phyloP scores from a whole-genome alignment of 2,888 invertebrate genomes.

The Pseudeuparius sepicola region DNA sequence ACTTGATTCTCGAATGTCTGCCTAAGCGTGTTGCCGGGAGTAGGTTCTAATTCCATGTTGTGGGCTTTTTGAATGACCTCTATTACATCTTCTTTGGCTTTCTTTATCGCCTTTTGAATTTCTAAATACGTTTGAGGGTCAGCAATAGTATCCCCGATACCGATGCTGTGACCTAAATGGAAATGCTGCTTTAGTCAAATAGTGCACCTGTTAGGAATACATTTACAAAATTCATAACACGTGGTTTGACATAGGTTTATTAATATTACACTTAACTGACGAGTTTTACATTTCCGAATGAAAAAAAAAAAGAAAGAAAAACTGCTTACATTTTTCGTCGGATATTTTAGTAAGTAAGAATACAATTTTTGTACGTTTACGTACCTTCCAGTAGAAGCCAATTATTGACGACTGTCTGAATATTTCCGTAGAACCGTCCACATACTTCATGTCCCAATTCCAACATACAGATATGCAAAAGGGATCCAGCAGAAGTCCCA shows the following conservation, averaged over 20 bases:
- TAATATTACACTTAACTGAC: too few relatives aligned
- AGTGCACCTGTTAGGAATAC: too few relatives aligned
- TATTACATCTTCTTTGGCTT: conserved; percentile 98
- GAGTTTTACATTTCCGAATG: too few relatives aligned
- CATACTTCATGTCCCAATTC: conserved; percentile 92
- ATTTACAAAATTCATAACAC: too few relatives aligned
- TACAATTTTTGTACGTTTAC: too few relatives aligned
- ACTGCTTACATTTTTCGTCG: too few relatives aligned
- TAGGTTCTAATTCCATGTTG: conserved; percentile 96
- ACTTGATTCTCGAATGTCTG: conserved; percentile 99
- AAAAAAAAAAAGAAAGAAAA: too few relatives aligned
- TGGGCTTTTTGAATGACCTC: conserved; percentile 99
- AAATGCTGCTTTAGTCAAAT: conserved; percentile 1
- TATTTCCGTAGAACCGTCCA: conserved; percentile 93
- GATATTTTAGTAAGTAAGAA: too few relatives aligned
- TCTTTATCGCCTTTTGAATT: conserved; percentile 94
- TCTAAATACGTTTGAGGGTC: conserved; percentile 96
- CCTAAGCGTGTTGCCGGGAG: conserved; percentile 94
- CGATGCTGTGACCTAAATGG: conserved; percentile 66
- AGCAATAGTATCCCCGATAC: conserved; percentile 98
- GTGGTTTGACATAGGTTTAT: too few relatives aligned
- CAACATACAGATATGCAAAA: conserved; percentile 92
- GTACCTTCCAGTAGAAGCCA: conserved; percentile 86
- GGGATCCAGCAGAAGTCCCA: conserved; percentile 76
- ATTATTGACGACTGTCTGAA: conserved; percentile 96